Conservation (phyloP, 2,113 vertebrate genomes). For the Elgaria multicarinata region DNA sequence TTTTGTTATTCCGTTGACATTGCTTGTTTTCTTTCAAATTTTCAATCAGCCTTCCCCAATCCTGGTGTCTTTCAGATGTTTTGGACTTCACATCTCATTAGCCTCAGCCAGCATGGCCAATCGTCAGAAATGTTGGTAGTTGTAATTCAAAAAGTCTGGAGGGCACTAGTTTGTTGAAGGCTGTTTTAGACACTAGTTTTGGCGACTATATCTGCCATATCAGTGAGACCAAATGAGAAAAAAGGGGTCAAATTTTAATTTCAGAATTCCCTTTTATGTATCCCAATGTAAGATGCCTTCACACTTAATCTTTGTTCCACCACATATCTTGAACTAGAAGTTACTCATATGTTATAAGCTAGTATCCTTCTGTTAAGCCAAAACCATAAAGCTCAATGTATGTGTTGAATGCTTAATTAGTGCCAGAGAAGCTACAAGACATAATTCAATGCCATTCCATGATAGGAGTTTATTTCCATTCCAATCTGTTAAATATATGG, state of each 20-base stretch:
- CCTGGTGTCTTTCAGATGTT: too few species aligned
- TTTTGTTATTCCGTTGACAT: not conserved
- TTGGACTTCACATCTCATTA: too few species aligned
- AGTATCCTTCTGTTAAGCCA: not conserved
- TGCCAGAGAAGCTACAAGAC: not conserved
- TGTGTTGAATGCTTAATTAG: conserved; percentile 4
- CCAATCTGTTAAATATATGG: not conserved
- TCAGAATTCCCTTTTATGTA: not conserved
- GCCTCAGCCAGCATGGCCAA: too few species aligned
- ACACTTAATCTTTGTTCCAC: conserved; percentile 5
- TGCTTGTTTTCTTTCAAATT: not conserved
- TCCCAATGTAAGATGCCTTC: not conserved
- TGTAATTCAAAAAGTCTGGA: too few species aligned
- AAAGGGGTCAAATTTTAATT: not conserved
- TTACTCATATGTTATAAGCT: not conserved
- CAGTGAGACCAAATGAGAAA: not conserved
- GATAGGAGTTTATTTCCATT: conserved; percentile 24
- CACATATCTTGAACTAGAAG: not conserved
- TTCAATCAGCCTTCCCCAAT: too few species aligned
- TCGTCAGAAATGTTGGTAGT: too few species aligned
- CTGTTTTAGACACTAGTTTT: not conserved
- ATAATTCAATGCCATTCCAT: conserved; percentile 2
- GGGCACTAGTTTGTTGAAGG: too few species aligned
- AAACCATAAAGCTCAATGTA: not conserved
- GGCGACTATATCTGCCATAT: not conserved